Base-by-base conservation (phyloP, 2,888 invertebrate genomes). In the Steromphala cineraria region DNA sequence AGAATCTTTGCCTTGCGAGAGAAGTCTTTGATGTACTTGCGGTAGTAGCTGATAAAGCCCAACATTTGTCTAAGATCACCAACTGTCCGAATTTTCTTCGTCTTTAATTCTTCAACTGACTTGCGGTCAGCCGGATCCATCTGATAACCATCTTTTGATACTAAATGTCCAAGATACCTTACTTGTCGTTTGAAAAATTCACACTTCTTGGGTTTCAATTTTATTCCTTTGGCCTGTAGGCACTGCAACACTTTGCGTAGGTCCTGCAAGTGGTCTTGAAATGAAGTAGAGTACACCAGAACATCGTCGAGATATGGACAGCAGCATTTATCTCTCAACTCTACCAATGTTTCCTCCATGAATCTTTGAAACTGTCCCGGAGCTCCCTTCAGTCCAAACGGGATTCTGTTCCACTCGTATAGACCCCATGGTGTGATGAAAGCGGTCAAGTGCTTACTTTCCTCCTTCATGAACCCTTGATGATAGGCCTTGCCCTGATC, bases 41-140 rank as follows among this genome's bases (percentile, higher is more conserved):
- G 46, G 31, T 74, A 53, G 40, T 71, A 40, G 19, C 79, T 74
- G 28, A 79, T 53, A 19, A 79, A 53, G 0, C 79, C 79, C 19
- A 79, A 67, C 28, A 79, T 21, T 36, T 74, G 28, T 31, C 79
- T 21, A 17, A 79, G 31, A 19, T 46, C 71, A 19, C 79, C 79
- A 17, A 71, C 71, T 19, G 79, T 53, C 24, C 52, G 28, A 28
- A 53, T 52, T 31, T 21, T 24, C 15, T 24, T n/a, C 36, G 56
- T 46, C 46, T 67, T 78, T 19, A 78, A 24, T 10, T 62, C 78
- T 21, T 28, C 17, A 17, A 78, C 78, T 36, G 62, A 56, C 19
- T 31, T n/a, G 7, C 21, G 15, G n/a, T 77, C 77, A 8, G n/a
- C 31, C 10, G 56, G 77, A 77, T 77, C 77, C 77, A 53, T 77